Evolutionary conservation across 2,113 vertebrate genomes (phyloP).

Genomic region (Carlito syrichta): DNA sequence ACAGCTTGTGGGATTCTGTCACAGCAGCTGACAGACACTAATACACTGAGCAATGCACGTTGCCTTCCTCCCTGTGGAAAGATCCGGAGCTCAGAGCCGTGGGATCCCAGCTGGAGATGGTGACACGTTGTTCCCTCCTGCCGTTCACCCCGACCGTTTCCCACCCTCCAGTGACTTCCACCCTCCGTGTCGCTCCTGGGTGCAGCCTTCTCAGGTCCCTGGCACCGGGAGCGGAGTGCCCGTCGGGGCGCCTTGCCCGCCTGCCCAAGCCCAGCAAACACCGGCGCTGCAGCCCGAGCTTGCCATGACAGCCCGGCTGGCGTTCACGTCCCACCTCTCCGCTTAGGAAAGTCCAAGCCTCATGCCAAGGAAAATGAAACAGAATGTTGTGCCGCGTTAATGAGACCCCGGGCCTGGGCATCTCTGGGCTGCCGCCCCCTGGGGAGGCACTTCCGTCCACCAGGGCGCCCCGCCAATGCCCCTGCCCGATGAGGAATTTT

Average conservation of each 20-base stretch:
- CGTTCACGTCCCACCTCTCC: not conserved
- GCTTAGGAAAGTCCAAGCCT: not conserved
- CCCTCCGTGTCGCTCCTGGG: not conserved
- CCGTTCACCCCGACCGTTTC: not conserved
- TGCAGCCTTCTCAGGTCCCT: not conserved
- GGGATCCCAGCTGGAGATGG: not conserved
- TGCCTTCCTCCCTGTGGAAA: not conserved
- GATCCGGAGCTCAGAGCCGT: accelerated
- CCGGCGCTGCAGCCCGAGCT: not conserved
- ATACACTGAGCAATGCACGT: accelerated
- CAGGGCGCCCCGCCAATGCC: not conserved
- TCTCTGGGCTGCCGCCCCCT: not conserved
- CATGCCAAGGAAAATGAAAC: not conserved
- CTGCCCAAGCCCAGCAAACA: not conserved
- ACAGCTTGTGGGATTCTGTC: accelerated
- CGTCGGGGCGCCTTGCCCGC: accelerated
- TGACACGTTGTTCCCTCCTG: accelerated
- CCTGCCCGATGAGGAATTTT: not conserved
- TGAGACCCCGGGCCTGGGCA: not conserved
- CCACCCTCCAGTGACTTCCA: not conserved
- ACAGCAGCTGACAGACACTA: not conserved
- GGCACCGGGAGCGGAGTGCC: accelerated
- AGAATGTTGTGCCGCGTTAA: not conserved
- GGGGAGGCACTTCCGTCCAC: not conserved
- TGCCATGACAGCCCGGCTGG: accelerated